Evolutionary conservation across 1,140 invertebrate species (phyloP).

Genomic region (Delia radicum): DNA sequence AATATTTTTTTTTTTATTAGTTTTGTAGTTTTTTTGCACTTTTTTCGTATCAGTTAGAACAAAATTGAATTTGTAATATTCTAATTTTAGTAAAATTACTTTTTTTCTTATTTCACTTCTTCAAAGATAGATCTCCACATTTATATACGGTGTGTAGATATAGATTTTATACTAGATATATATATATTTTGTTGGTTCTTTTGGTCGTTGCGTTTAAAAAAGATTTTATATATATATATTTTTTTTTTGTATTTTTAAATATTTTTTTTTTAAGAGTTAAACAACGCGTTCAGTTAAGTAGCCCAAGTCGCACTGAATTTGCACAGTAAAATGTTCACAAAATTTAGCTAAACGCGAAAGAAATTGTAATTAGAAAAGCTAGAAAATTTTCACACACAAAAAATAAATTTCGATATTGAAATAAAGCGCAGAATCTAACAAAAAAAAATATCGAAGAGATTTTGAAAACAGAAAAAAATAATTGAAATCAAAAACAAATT

Average conservation of each 20-base stretch:
- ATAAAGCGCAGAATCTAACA: neutral
- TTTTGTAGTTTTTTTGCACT: neutral
- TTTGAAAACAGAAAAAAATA: no score
- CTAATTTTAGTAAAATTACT: neutral
- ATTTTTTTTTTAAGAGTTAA: slow-evolving; percentile 45
- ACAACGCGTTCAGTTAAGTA: slow-evolving; percentile 55
- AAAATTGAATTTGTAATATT: neutral
- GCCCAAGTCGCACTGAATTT: slow-evolving; percentile 56
- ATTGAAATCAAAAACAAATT: no score
- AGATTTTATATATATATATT: slow-evolving; percentile 33
- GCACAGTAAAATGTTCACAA: slow-evolving; percentile 42
- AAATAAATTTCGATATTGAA: neutral
- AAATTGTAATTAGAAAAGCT: neutral
- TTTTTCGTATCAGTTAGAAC: neutral
- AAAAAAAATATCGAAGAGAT: neutral
- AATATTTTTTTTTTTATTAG: no score
- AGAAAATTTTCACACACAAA: neutral
- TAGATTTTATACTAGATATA: neutral
- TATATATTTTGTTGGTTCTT: neutral
- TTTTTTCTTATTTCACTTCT: slow-evolving; percentile 4
- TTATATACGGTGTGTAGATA: neutral
- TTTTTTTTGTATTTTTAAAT: slow-evolving; percentile 47
- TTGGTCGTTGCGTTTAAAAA: slow-evolving; percentile 9
- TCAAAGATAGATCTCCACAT: neutral
- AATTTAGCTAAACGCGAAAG: slow-evolving; percentile 29